Conservation (phyloP, 2,888 invertebrate species). For the Stegophylla sp. region DNA sequence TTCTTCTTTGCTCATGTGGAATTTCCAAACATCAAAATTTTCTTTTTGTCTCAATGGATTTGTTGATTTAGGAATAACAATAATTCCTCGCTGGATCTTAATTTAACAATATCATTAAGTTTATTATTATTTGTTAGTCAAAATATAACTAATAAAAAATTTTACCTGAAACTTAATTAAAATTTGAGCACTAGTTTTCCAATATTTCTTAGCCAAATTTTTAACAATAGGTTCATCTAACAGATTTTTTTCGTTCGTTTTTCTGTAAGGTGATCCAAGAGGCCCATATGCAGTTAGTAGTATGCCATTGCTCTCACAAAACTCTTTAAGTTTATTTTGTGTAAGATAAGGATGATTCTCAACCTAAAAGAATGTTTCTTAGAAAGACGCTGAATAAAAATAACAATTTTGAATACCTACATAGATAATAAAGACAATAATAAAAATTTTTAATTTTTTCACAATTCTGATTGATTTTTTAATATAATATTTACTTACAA, state of each 20-base stretch:
- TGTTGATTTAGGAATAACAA: constrained; percentile 62
- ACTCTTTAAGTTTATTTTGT: constrained; percentile 74
- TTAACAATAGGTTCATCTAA: constrained; percentile 76
- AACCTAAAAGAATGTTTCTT: constrained; percentile 7
- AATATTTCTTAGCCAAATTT: constrained; percentile 70
- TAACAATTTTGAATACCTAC: too few species aligned
- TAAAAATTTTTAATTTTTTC: not conserved
- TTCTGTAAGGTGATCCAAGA: constrained; percentile 81
- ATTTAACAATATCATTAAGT: too few species aligned
- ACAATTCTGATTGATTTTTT: too few species aligned
- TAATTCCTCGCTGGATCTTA: constrained; percentile 61
- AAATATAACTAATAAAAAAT: not conserved
- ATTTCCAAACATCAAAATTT: constrained; percentile 62
- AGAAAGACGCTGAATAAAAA: not conserved
- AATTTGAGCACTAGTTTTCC: constrained; percentile 75
- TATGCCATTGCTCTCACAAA: constrained; percentile 74
- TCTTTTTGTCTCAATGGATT: constrained; percentile 61
- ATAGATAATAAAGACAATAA: not conserved
- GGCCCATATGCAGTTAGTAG: constrained; percentile 83
- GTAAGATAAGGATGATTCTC: constrained; percentile 64
- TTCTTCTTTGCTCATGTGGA: constrained; percentile 61
- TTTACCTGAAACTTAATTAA: constrained; percentile 71
- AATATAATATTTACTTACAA: not conserved
- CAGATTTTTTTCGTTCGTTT: constrained; percentile 75
- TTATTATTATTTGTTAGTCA: not conserved